A percentile compares a stretch with the other conserved stretches of the same genome.
phyloP scores from a whole-genome alignment of 2,113 vertebrate species.

The Psettodes erumei region DNA sequence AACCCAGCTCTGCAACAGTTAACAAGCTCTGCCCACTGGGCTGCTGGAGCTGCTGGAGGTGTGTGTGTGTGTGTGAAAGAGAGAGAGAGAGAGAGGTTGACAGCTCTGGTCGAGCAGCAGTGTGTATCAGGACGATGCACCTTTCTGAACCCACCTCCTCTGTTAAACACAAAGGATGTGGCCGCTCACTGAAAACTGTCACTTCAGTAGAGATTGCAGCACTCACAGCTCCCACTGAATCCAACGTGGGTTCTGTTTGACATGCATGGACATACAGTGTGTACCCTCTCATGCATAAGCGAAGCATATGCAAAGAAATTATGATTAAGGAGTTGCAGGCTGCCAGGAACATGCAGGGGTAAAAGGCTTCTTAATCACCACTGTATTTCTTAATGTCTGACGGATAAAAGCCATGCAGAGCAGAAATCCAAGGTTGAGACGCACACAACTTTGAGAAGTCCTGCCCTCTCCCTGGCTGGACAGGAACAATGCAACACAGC shows the following conservation, averaged over 20 bases:
- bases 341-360: not conserved
- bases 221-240: constrained; percentile 4
- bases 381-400: constrained; percentile 6
- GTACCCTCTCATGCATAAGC: not conserved
- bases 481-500: constrained; percentile 27
- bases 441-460: constrained; percentile 25
- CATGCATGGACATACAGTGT: not conserved
- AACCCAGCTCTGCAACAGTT: not conserved
- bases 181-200: not conserved
- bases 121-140: constrained; percentile 1
- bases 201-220: constrained; percentile 3
- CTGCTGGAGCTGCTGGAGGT: not conserved
- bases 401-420: constrained; percentile 1
- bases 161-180: not conserved
- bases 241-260: not conserved
- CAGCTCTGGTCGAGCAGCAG: not conserved
- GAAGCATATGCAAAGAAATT: constrained; percentile 13
- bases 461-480: constrained; percentile 28
- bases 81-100: not conserved
- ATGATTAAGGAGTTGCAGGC: not conserved
- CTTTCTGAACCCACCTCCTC: constrained; percentile 5
- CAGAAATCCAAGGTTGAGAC: not conserved
- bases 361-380: constrained; percentile 23
- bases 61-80: constrained; percentile 10
- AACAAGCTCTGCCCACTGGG: constrained; percentile 9